Percentiles rank a stretch among this genome's conserved stretches.
These are phyloP conservation scores for Dorcus parallelipipedus DNA, from an alignment of 2,888 invertebrate species.

Conservation along the genomic window DNA sequence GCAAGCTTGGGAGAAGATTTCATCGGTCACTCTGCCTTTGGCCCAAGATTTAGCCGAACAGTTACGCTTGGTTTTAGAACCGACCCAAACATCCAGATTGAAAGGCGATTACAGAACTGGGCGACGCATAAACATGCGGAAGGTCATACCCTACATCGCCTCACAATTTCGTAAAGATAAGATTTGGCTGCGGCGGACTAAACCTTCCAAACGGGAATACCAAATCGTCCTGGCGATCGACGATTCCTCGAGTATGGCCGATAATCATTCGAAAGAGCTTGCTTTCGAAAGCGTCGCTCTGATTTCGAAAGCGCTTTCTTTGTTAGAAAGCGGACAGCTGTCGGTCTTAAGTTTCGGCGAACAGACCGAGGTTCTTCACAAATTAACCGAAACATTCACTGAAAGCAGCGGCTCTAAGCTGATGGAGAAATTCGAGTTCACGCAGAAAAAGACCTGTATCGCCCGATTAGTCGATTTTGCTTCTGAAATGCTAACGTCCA, in stretches of 20 bases:
- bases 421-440: constrained; percentile 78
- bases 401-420: constrained; percentile 82
- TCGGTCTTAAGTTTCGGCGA: constrained; percentile 91
- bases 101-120: constrained; percentile 97
- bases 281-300: constrained; percentile 94
- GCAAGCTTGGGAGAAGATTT: constrained; percentile 61
- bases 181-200: constrained; percentile 95
- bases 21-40: constrained; percentile 58
- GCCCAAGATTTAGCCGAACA: constrained; percentile 91
- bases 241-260: constrained; percentile 90
- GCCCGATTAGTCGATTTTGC: constrained; percentile 78
- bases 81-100: constrained; percentile 86
- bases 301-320: constrained; percentile 82
- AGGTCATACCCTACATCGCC: constrained; percentile 92
- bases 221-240: constrained; percentile 95
- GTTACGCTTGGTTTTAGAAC: constrained; percentile 89
- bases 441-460: constrained; percentile 85
- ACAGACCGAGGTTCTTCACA: constrained; percentile 78
- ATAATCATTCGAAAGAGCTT: constrained; percentile 83
- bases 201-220: constrained; percentile 93
- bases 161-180: constrained; percentile 98
- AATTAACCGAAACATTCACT: constrained; percentile 80
- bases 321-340: constrained; percentile 91
- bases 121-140: constrained; percentile 96
- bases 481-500: constrained; percentile 59